Evolutionary conservation across 1,140 invertebrate genomes (phyloP), one percentile per base, ranked within the genome.

Genomic region (Meloidogyne exigua): DNA sequence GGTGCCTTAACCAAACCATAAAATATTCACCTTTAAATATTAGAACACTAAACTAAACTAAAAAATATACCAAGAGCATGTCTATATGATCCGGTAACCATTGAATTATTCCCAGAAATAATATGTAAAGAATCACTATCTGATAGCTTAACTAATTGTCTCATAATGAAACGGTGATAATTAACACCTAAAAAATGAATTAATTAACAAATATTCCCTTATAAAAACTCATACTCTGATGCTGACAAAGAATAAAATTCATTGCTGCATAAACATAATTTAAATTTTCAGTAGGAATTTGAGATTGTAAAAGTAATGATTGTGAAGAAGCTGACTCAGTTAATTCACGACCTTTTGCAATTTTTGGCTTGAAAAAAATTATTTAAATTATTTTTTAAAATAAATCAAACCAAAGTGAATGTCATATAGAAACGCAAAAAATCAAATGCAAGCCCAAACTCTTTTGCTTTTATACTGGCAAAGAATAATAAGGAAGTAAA

Each of bases 41-140:
- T 28, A 49, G 69, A 75, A 28, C 12, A 75, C n/a, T n/a, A 12
- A 36, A 75, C 11, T 1, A 25, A 9, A 12, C 13, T 65, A n/a
- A 23, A 13, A 21, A 25, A 26, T 69, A 25, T 62, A 86, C 85
- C 78, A n/a, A 87, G 67, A 4, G 85, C 86, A 75, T 87, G 86
- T 68, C 84, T 72, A 77, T 87, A 87, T 39, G 84, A 83, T 13
- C 85, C 85, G 26, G 85, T 86, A 44, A 87, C 78, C 13, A 87
- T 69, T 11, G 85, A 87, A 75, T 87, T 87, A 72, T 87, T 87
- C 28, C 86, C 85, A 25, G 83, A 85, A 28, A 87, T 86, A 15
- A 82, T 73, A 63, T 83, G 84, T n/a, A 87, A 76, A 21, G 79
- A 80, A n/a, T 82, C 44, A 49, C 80, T 77, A 26, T 80, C 84